These are phyloP conservation scores for Scaptomyza pallida DNA, from an alignment of 1,140 invertebrate species.

Conservation along the genomic window DNA sequence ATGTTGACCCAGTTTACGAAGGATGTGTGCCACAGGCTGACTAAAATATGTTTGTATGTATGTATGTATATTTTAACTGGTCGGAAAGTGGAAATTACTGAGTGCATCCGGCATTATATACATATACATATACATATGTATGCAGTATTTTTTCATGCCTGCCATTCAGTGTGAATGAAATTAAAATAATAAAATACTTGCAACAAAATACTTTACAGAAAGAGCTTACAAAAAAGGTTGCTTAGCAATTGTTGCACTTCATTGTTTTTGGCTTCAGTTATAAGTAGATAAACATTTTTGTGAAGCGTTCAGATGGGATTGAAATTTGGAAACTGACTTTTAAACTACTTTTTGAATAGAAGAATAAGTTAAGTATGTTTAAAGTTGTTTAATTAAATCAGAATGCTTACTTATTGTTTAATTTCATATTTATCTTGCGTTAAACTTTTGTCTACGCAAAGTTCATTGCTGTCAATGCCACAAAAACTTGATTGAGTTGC, in stretches of 20 bases:
- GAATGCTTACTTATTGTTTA: too few relatives aligned
- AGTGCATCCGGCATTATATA: conserved; percentile 25
- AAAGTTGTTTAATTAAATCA: too few relatives aligned
- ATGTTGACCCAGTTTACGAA: conserved; percentile 32
- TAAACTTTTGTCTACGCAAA: not conserved
- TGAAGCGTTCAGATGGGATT: too few relatives aligned
- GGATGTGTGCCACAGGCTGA: not conserved
- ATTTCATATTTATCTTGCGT: not conserved
- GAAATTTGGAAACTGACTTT: too few relatives aligned
- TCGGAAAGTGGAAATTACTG: conserved; percentile 22
- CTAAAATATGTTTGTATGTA: not conserved
- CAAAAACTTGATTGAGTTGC: conserved; percentile 7
- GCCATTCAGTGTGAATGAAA: conserved; percentile 22
- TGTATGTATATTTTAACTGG: not conserved
- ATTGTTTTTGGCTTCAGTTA: not conserved
- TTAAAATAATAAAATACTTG: conserved; percentile 36
- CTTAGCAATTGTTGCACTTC: not conserved
- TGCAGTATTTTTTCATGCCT: conserved; percentile 9
- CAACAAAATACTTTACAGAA: not conserved
- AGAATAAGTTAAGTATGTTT: too few relatives aligned
- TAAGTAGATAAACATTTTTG: not conserved
- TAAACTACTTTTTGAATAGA: too few relatives aligned
- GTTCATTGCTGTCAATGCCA: not conserved
- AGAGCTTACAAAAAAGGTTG: conserved; percentile 7
- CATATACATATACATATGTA: conserved; percentile 10